Base-by-base conservation (phyloP, 2,797 vertebrate species). In the Triplophysa yarkandensis region DNA sequence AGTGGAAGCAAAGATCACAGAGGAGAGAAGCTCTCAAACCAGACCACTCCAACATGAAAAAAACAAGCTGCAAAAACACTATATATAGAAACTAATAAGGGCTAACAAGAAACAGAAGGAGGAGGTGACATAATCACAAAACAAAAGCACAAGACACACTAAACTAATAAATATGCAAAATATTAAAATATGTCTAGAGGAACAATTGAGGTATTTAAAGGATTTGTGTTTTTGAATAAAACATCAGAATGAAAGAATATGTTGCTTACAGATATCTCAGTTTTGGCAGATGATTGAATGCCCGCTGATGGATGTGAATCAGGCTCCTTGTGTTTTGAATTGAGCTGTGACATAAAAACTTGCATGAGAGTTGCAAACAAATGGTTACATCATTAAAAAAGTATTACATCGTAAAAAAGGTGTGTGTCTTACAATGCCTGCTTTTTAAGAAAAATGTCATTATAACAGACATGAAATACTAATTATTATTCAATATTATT, bases 241-340 rank as follows among this genome's bases (percentile, higher is more conserved):
- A 44, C n/a, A n/a, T 4, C 16, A 6, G 6, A 27, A 36, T 36
- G 9, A 55, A 32, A 48, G 25, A 32, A 16, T 4, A 57, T 2
- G 27, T n/a, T 77, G 71, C 93, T 94, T 82, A 95, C 94, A 95
- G 80, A 67, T 95, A 95, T 88, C 89, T 93, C 81, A 95, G 85
- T 75, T 88, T 93, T 62, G 94, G 90, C 64, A 96, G 93, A 78
- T 94, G 92, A 87, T 86, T 92, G 83, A 96, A 95, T 0, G 94
- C 91, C 82, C 85, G 87, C 0, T 83, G 81, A 41, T 87, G 88
- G 9, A 95, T 94, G 83, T 87, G 82, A 77, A 88, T 80, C 70
- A 95, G 87, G 79, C 90, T 92, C 86, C 92, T 92, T 0, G 91
- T 94, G 84, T 95, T 96, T 86, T 93, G 89, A 83, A 95, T 94